Base-by-base conservation (phyloP, 1,140 invertebrate genomes). In the Sesamia nonagrioides region DNA sequence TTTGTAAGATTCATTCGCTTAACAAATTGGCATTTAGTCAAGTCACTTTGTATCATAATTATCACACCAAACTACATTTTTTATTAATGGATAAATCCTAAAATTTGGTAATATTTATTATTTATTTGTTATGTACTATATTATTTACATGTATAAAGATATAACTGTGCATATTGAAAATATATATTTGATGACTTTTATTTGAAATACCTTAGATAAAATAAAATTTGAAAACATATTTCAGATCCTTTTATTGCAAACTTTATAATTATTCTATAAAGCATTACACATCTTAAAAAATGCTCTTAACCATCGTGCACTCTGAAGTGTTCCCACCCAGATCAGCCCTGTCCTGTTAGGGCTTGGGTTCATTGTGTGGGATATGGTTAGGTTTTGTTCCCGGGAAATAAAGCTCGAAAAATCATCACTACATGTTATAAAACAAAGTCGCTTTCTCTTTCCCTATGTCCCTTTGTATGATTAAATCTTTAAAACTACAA, bases 101-200 rank as follows among this genome's bases (percentile, higher is more conserved):
- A 92, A 92, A 89, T 91, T 81, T 91, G 89, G 90, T 92, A 92
- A 90, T 94, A 94, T 93, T 94, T 94, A 94, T 94, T 94, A 94
- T 94, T 94, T 94, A 94, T 94, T 94, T 93, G 92, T 93, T 94
- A 89, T 94, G 92, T 94, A 92, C 90, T 91, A 93, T 94, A 93
- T 92, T 92, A 92, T 94, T 94, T 94, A 93, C 92, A 94, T 94
- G 92, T 94, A 94, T 94, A 94, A 94, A 94, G 91, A 87, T 94
- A 90, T 94, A 93, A 94, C 88, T 94, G 91, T 93, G 92, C 92
- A 92, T 94, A 94, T 94, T 92, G 89, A 94, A 92, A 92, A 91
- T 91, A 91, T 92, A 93, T 92, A 93, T 92, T 92, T 92, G 87
- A 92, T 83, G 90, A 92, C 87, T 92, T 94, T 94, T 92, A 92